Conservation (phyloP, 2,888 invertebrate genomes). For the Dexiosoma caninum region DNA sequence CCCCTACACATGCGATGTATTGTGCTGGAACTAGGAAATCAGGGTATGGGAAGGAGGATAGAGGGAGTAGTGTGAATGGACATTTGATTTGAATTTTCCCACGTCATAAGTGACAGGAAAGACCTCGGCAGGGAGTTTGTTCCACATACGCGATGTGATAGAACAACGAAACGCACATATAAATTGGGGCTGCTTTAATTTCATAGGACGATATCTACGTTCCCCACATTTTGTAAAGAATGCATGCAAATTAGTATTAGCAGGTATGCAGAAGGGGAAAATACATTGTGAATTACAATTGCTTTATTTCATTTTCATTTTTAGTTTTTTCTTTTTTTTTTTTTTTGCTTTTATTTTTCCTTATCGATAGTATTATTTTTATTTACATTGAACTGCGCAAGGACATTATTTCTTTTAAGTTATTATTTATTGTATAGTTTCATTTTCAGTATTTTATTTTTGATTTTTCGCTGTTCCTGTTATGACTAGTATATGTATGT, state of each 20-base stretch:
- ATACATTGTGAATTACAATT: slow-evolving; percentile 36
- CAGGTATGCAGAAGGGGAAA: not conserved
- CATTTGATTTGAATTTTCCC: too few species aligned
- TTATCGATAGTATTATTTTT: slow-evolving; percentile 43
- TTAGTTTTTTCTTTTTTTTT: not conserved
- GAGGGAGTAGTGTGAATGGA: too few species aligned
- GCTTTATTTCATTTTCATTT: slow-evolving; percentile 6
- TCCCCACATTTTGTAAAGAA: not conserved
- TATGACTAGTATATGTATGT: not conserved
- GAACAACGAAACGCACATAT: too few species aligned
- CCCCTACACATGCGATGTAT: too few species aligned
- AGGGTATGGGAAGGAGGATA: too few species aligned
- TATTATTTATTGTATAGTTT: slow-evolving; percentile 13
- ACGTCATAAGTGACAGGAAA: too few species aligned
- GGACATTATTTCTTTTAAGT: slow-evolving; percentile 67
- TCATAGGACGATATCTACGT: too few species aligned
- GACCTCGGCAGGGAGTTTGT: too few species aligned
- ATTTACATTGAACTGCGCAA: slow-evolving; percentile 74
- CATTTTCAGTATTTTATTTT: slow-evolving; percentile 15
- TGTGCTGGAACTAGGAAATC: too few species aligned
- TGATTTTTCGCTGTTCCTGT: not conserved
- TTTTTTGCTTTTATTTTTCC: slow-evolving; percentile 1
- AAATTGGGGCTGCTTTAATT: too few species aligned
- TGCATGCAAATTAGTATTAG: not conserved
- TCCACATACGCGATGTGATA: too few species aligned